Evolutionary conservation across 2,113 vertebrate species (phyloP).

Genomic region (Perca fluviatilis): DNA sequence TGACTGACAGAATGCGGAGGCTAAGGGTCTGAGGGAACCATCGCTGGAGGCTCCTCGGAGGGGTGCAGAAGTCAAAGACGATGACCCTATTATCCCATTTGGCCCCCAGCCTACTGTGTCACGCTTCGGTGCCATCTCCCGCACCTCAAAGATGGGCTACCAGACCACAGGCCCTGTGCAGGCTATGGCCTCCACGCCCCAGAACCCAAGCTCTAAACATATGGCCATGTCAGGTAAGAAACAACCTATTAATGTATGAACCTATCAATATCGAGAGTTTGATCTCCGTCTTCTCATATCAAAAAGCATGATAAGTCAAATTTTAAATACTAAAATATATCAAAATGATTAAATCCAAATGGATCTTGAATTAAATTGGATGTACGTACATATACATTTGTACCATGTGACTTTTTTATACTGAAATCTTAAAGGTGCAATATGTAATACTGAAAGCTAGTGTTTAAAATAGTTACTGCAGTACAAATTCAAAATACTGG

Average conservation of each 20-base stretch:
- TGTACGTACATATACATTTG: neutral
- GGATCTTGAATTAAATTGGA: neutral
- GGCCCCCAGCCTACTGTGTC: conserved; percentile 97
- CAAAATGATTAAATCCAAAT: neutral
- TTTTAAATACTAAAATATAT: neutral
- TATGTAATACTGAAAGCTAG: too few relatives aligned
- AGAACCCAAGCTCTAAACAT: conserved; percentile 91
- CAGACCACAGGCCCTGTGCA: conserved; percentile 92
- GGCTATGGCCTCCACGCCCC: conserved; percentile 87
- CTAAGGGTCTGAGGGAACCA: conserved; percentile 91
- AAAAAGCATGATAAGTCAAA: neutral
- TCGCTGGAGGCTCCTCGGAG: conserved; percentile 92
- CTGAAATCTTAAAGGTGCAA: too few relatives aligned
- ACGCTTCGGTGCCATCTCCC: conserved; percentile 96
- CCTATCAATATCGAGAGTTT: neutral
- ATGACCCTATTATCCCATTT: conserved; percentile 98
- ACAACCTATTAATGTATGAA: neutral
- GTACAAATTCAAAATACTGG: too few relatives aligned
- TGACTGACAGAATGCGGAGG: conserved; percentile 89
- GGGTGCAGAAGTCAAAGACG: conserved; percentile 91
- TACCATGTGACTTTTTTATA: neutral
- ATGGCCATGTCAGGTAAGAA: conserved; percentile 89
- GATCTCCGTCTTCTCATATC: neutral
- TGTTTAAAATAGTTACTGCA: too few relatives aligned
- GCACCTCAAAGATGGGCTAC: conserved; percentile 95